Conservation (phyloP, 1,140 invertebrate genomes). For the Drosophila trapezifrons region DNA sequence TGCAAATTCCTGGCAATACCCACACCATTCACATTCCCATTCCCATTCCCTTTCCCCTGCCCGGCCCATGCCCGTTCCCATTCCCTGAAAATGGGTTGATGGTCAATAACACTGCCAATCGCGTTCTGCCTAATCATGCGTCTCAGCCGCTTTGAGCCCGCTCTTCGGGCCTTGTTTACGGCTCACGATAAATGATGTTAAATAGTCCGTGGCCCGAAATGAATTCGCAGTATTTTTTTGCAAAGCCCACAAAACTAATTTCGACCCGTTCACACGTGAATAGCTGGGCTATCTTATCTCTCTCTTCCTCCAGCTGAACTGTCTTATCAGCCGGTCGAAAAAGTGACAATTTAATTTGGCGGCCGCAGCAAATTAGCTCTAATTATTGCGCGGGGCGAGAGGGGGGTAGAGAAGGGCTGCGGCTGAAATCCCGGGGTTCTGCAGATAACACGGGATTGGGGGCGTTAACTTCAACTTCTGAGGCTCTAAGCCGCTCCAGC, state of each 20-base stretch:
- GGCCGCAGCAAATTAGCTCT: slow-evolving; percentile 75
- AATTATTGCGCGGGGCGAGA: slow-evolving; percentile 45
- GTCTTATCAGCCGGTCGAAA: slow-evolving; percentile 53
- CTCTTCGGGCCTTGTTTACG: slow-evolving; percentile 31
- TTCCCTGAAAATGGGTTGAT: slow-evolving; percentile 20
- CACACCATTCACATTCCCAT: too few relatives aligned
- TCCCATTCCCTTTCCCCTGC: neutral
- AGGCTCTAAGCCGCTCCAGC: slow-evolving; percentile 52
- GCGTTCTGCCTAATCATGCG: slow-evolving; percentile 52
- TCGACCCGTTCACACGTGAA: slow-evolving; percentile 39
- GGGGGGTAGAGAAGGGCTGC: neutral
- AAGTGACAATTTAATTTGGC: slow-evolving; percentile 72
- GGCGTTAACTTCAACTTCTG: slow-evolving; percentile 71
- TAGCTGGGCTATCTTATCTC: slow-evolving; percentile 28
- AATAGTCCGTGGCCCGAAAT: slow-evolving; percentile 57
- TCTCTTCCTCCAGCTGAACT: neutral
- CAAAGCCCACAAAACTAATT: slow-evolving; percentile 6
- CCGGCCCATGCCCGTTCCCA: neutral
- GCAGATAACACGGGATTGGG: slow-evolving; percentile 43
- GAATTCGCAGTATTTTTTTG: slow-evolving; percentile 42
- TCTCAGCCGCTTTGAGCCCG: slow-evolving; percentile 20
- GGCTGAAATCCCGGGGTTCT: neutral
- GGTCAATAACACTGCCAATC: slow-evolving; percentile 50
- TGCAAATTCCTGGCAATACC: slow-evolving; percentile 23
- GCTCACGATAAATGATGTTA: slow-evolving; percentile 69